Evolutionary conservation across 1,140 invertebrate genomes (phyloP).

Genomic region (Monomorium pharaonis): DNA sequence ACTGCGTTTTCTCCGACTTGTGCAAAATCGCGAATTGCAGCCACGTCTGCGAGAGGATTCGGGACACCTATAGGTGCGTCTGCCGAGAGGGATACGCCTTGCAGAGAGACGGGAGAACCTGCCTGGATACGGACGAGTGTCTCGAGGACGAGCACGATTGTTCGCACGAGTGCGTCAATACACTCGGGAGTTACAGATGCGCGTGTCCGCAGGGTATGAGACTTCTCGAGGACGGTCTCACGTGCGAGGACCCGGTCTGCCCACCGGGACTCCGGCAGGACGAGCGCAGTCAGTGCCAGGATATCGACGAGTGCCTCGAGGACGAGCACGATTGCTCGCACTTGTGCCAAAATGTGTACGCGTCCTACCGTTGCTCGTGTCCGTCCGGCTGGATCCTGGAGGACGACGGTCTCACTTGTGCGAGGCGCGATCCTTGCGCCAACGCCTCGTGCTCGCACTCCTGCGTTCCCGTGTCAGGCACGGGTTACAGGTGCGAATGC

Average conservation of each 20-base stretch:
- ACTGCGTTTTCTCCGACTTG: background rate
- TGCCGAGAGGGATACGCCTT: constrained; percentile 79
- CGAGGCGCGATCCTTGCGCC: constrained; percentile 41
- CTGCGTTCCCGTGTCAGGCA: constrained; percentile 29
- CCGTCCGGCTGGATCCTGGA: constrained; percentile 86
- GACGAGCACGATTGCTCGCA: constrained; percentile 86
- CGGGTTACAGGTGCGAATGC: constrained; percentile 62
- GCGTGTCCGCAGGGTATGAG: constrained; percentile 91
- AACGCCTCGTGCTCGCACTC: constrained; percentile 58
- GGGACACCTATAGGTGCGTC: constrained; percentile 84
- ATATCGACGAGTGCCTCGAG: constrained; percentile 92
- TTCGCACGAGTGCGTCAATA: constrained; percentile 91
- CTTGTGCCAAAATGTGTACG: constrained; percentile 81
- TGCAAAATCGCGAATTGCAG: constrained; percentile 81
- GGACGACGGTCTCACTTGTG: constrained; percentile 59
- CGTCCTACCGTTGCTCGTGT: constrained; percentile 90
- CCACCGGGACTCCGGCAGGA: constrained; percentile 83
- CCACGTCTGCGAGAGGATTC: constrained; percentile 84
- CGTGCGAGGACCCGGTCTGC: constrained; percentile 87
- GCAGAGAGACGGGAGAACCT: constrained; percentile 71
- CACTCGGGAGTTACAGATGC: constrained; percentile 91
- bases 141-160: constrained; percentile 87
- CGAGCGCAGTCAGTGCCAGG: constrained; percentile 84
- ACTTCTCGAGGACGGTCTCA: constrained; percentile 89
- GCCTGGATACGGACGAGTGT: constrained; percentile 92